These are phyloP conservation scores for Champsocephalus esox DNA, from an alignment of 2,797 vertebrate species.

Conservation along the genomic window DNA sequence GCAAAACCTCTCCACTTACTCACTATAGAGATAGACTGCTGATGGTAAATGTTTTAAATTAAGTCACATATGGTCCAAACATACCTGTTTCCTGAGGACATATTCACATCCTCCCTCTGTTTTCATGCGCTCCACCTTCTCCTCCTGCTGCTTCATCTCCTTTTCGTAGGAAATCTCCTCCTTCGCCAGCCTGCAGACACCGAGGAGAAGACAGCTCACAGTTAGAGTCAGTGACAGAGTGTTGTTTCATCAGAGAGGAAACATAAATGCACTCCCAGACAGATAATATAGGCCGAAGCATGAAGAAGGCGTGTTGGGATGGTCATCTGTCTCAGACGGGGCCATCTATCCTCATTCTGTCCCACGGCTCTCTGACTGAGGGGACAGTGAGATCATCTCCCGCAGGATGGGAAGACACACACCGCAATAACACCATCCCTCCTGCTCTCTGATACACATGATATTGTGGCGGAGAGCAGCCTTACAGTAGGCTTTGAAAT, in stretches of 20 bases:
- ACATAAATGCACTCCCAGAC: conserved; percentile 52
- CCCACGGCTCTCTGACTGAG: conserved; percentile 45
- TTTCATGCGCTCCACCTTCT: conserved; percentile 92
- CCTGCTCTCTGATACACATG: conserved; percentile 69
- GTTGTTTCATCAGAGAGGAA: conserved; percentile 55
- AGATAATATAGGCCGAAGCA: conserved; percentile 43
- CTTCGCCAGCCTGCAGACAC: conserved; percentile 89
- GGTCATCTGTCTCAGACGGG: conserved; percentile 65
- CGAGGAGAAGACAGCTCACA: conserved; percentile 7
- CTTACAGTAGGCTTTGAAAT: not conserved
- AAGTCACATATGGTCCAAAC: not conserved
- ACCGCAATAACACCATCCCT: conserved; percentile 74
- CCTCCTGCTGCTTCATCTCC: conserved; percentile 93
- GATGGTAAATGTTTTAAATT: conserved; percentile 1
- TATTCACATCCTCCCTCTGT: conserved; percentile 90
- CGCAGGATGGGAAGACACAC: conserved; percentile 78
- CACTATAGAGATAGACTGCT: not conserved
- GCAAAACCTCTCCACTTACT: not conserved
- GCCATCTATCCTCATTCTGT: conserved; percentile 68
- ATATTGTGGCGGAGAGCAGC: conserved; percentile 1
- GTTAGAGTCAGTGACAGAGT: conserved; percentile 33
- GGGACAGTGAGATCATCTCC: conserved; percentile 72
- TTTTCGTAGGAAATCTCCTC: conserved; percentile 92
- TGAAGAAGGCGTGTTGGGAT: conserved; percentile 50
- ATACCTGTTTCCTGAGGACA: conserved; percentile 95